A percentile compares a stretch with the other conserved stretches of the same genome.
phyloP scores from a whole-genome alignment of 1,140 invertebrate species.

The Neotoxoptera formosana region DNA sequence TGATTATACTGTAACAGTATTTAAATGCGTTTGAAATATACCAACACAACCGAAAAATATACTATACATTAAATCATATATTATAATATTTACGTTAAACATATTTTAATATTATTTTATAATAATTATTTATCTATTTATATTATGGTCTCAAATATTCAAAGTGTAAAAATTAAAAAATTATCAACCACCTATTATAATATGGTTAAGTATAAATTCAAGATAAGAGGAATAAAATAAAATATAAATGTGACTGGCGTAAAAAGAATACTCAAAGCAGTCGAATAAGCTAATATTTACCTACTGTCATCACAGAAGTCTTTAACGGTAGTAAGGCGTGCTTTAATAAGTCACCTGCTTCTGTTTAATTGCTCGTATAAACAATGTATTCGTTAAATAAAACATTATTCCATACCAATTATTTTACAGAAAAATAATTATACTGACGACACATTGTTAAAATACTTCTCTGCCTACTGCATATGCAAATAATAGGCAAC shows the following conservation, averaged over 20 bases:
- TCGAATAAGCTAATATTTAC: background rate
- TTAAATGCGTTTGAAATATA: background rate
- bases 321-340: background rate
- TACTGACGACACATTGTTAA: slow-evolving; percentile 3
- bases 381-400: background rate
- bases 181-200: background rate
- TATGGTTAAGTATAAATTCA: background rate
- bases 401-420: background rate
- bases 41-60: background rate
- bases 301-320: background rate
- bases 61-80: background rate
- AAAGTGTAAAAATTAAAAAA: background rate
- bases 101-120: background rate
- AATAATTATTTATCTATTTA: background rate
- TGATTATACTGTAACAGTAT: too few species aligned
- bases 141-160: background rate
- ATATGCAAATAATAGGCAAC: background rate
- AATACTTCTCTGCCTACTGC: background rate
- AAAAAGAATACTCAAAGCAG: background rate
- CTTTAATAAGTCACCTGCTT: background rate
- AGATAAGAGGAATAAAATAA: too few species aligned
- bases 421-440: background rate
- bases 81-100: background rate
- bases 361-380: background rate
- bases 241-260: background rate